These are phyloP conservation scores for Argyrosomus japonicus DNA, from an alignment of 2,113 vertebrate species.

Conservation along the genomic window DNA sequence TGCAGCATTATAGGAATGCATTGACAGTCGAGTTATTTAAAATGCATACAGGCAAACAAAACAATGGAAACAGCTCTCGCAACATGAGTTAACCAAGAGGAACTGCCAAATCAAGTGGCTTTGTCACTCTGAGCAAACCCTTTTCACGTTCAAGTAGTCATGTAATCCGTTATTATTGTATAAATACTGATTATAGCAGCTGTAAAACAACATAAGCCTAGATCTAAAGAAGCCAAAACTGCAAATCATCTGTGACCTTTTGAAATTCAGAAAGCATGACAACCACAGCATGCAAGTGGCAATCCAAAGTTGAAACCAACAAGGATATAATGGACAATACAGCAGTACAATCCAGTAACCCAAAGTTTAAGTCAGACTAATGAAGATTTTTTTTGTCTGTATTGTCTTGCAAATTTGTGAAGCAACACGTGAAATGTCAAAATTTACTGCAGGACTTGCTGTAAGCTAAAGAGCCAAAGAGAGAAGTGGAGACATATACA, in stretches of 20 bases:
- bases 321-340: no score
- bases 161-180: no score
- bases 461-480: neutral
- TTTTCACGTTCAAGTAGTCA: no score
- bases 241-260: neutral
- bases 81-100: no score
- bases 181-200: no score
- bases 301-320: no score
- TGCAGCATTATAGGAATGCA: neutral
- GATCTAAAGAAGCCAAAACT: neutral
- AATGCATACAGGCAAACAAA: neutral
- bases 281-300: no score
- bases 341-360: no score
- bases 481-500: neutral
- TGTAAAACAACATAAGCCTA: neutral
- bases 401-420: neutral
- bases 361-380: neutral
- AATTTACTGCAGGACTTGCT: neutral
- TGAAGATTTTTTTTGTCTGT: neutral
- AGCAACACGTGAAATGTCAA: neutral
- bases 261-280: neutral
- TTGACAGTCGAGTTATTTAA: neutral
- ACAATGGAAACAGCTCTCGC: neutral
- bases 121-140: no score
- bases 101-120: no score